Conservation (phyloP, 2,113 vertebrate species). For the Syrmaticus mikado region DNA sequence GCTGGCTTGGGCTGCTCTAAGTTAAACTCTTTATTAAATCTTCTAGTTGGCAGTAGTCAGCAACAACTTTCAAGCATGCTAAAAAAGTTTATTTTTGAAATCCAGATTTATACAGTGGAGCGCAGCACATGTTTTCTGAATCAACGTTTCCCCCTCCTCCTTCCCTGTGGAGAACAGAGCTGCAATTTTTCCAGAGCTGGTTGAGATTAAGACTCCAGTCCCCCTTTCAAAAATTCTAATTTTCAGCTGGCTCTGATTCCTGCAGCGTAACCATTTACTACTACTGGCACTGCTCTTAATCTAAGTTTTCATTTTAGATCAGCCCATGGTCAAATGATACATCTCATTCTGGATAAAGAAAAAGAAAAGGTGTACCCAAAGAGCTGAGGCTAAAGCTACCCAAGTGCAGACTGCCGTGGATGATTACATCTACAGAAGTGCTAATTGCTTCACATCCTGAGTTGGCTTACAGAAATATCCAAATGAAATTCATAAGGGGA, state of each 20-base stretch:
- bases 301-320: not conserved
- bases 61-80: conserved; percentile 51
- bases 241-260: conserved; percentile 26
- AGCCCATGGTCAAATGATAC: not conserved
- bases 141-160: conserved; percentile 34
- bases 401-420: not conserved
- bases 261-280: conserved; percentile 38
- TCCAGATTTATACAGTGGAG: conserved; percentile 61
- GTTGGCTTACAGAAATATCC: not conserved
- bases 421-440: not conserved
- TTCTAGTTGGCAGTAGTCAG: conserved; percentile 55
- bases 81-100: conserved; percentile 65
- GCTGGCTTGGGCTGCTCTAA: conserved; percentile 32
- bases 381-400: not conserved
- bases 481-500: not conserved
- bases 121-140: conserved; percentile 60
- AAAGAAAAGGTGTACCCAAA: not conserved
- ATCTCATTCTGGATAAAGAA: not conserved
- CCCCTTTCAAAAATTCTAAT: conserved; percentile 41
- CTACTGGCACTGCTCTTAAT: not conserved
- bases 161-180: conserved; percentile 33
- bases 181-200: conserved; percentile 52
- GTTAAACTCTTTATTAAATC: conserved; percentile 69
- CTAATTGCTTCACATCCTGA: not conserved
- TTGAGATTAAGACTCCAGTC: conserved; percentile 19